phyloP scores from a whole-genome alignment of 2,113 vertebrate genomes.

The Chaenogobius annularis region DNA sequence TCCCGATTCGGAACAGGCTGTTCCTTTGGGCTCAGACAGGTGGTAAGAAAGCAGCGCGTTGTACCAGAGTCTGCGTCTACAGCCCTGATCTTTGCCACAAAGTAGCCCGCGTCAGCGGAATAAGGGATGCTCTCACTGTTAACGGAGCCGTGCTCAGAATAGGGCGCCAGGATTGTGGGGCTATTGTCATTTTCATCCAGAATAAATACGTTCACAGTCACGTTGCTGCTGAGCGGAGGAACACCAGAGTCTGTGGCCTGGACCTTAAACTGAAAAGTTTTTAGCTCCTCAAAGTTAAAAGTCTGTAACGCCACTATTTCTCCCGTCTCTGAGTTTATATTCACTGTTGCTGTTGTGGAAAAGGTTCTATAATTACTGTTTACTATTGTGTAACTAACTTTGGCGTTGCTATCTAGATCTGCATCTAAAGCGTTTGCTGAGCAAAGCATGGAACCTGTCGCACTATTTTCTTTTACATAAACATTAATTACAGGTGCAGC shows the following conservation, averaged over 20 bases:
- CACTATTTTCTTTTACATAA: slow-evolving; percentile 81
- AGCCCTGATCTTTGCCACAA: slow-evolving; percentile 68
- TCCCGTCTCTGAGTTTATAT: slow-evolving; percentile 77
- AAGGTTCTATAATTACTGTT: slow-evolving; percentile 49
- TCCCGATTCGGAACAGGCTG: slow-evolving; percentile 64
- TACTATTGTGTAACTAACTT: slow-evolving; percentile 71
- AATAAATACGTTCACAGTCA: slow-evolving; percentile 80
- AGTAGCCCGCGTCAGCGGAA: slow-evolving; percentile 78
- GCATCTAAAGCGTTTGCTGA: slow-evolving; percentile 75
- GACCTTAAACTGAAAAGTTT: slow-evolving; percentile 79
- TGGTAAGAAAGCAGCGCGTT: slow-evolving; percentile 68
- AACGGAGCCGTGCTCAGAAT: slow-evolving; percentile 69
- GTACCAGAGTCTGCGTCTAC: slow-evolving; percentile 66
- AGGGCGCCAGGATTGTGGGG: slow-evolving; percentile 79
- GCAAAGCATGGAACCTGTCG: slow-evolving; percentile 70
- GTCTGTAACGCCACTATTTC: slow-evolving; percentile 76
- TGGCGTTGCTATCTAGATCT: slow-evolving; percentile 76
- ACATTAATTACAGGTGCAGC: slow-evolving; percentile 56
- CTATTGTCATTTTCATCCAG: slow-evolving; percentile 84
- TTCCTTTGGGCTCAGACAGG: slow-evolving; percentile 58
- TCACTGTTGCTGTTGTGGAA: slow-evolving; percentile 69
- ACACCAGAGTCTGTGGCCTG: slow-evolving; percentile 82
- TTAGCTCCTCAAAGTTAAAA: slow-evolving; percentile 85
- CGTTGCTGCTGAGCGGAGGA: slow-evolving; percentile 76
- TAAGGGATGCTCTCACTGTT: slow-evolving; percentile 77